Conservation (phyloP, 35 echinoderm and acorn worm genomes). For the Strongylocentrotus purpuratus region DNA sequence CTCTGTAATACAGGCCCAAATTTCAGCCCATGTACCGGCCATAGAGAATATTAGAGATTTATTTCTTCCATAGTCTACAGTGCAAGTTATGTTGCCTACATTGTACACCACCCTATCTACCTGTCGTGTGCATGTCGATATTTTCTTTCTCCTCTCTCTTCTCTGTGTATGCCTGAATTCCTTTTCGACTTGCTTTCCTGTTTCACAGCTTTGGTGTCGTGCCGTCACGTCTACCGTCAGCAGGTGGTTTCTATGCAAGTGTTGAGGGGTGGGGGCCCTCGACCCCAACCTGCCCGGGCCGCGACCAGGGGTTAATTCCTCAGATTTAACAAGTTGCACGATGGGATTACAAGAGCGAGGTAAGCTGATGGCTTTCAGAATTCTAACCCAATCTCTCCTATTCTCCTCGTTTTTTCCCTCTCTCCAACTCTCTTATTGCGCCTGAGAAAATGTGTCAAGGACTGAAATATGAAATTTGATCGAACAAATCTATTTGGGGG, state of each 20-base stretch:
- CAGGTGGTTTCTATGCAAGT: constrained; percentile 15
- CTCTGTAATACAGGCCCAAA: no score
- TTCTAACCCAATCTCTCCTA: background rate
- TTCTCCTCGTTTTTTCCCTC: background rate
- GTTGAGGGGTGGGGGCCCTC: constrained; percentile 15
- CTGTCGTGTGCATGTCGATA: background rate
- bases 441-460: constrained; percentile 42
- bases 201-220: background rate
- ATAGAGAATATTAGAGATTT: background rate
- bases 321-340: constrained; percentile 51
- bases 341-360: constrained; percentile 22
- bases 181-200: background rate
- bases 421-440: background rate
- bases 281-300: constrained; percentile 21
- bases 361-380: constrained; percentile 16
- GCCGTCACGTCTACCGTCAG: background rate
- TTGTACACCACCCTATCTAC: no score
- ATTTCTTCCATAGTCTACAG: no score
- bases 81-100: background rate
- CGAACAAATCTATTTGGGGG: constrained; percentile 8
- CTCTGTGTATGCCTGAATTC: background rate
- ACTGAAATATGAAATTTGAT: constrained; percentile 16
- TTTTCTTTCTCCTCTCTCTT: background rate
- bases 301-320: constrained; percentile 42
- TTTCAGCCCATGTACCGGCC: background rate